Evolutionary conservation across 2,888 invertebrate genomes (phyloP).

Genomic region (Ptilodon capucinus): DNA sequence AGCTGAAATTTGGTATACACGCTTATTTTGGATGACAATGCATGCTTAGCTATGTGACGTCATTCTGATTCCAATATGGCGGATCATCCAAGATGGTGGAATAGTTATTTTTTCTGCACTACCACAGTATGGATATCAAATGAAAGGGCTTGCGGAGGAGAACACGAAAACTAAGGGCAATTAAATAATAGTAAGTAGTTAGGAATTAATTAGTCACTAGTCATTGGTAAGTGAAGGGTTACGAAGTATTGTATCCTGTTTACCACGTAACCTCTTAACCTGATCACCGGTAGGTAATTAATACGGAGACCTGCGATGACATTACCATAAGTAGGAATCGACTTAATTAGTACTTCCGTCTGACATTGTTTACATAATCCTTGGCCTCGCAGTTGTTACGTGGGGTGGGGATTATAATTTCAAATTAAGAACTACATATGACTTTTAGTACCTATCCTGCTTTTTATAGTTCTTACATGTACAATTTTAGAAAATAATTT

Average conservation of each 20-base stretch:
- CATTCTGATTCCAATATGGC: no score
- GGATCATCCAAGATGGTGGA: no score
- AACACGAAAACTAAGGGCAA: no score
- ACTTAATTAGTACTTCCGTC: neutral
- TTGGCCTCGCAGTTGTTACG: neutral
- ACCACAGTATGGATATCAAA: no score
- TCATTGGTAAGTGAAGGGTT: neutral
- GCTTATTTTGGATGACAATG: no score
- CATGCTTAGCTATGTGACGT: no score
- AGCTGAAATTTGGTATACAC: no score
- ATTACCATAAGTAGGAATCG: neutral
- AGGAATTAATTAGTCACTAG: neutral
- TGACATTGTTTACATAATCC: neutral
- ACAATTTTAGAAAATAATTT: no score
- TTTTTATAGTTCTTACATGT: neutral
- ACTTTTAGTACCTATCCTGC: neutral
- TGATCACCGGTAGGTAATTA: slow-evolving; percentile 9
- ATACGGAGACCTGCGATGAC: neutral
- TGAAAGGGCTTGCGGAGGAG: no score
- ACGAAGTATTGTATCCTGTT: slow-evolving; percentile 14
- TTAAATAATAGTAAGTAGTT: neutral
- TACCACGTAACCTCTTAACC: neutral
- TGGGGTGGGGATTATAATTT: neutral
- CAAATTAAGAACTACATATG: neutral
- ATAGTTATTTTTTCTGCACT: no score